A percentile compares a stretch with the other conserved stretches of the same genome.
These are phyloP conservation scores for Dendronephthya gigantea DNA, from an alignment of 64 coral and sea anemone species.

Conservation along the genomic window DNA sequence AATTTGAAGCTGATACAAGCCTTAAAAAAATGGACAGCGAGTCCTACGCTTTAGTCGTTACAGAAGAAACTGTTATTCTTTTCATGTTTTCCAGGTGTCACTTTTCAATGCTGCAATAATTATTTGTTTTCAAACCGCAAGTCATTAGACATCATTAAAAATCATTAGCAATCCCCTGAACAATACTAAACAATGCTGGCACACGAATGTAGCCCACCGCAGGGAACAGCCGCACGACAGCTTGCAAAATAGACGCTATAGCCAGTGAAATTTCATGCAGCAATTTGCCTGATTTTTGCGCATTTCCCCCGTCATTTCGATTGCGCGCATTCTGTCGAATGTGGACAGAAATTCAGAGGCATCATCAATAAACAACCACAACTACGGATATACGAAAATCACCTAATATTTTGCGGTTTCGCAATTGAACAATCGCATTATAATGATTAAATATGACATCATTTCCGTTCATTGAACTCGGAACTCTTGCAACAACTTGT, in stretches of 20 bases:
- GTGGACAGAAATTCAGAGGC: background rate
- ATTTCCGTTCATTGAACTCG: background rate
- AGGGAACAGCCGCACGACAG: background rate
- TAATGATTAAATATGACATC: background rate
- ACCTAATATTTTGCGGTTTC: background rate
- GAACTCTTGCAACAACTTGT: background rate
- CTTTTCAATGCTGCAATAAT: background rate
- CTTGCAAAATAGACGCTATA: background rate
- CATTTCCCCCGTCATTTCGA: too few species aligned
- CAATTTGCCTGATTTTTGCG: too few species aligned
- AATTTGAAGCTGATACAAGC: too few species aligned
- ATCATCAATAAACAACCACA: background rate
- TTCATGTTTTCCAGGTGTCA: background rate
- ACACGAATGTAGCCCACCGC: background rate
- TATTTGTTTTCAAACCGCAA: too few species aligned
- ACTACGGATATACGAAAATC: background rate
- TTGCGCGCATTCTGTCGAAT: too few species aligned
- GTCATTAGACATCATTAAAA: background rate
- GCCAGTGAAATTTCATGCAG: too few species aligned
- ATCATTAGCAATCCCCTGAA: background rate
- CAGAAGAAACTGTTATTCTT: too few species aligned
- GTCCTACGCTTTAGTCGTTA: too few species aligned
- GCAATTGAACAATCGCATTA: background rate
- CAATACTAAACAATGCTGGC: background rate
- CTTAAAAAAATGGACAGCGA: too few species aligned